Conservation (phyloP, 2,113 vertebrate species). For the Nothobranchius furzeri region DNA sequence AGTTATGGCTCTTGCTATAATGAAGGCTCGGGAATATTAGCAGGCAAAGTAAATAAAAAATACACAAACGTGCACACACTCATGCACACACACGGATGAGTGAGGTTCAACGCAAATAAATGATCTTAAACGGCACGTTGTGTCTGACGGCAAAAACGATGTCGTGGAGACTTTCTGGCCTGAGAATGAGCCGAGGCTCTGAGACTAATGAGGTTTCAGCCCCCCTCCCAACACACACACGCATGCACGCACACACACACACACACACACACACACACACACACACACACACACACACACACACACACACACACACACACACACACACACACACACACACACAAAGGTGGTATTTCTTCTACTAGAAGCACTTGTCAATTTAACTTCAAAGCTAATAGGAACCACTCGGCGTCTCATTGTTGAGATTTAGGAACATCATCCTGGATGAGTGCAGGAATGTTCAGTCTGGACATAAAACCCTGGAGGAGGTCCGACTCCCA, state of each 20-base stretch:
- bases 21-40: constrained; percentile 82
- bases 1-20: constrained; percentile 80
- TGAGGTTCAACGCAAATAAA: constrained; percentile 48
- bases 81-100: constrained; percentile 13
- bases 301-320: neutral
- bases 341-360: constrained; percentile 33
- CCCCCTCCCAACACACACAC: neutral
- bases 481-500: constrained; percentile 5
- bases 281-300: too few species aligned
- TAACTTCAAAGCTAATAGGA: constrained; percentile 51
- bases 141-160: constrained; percentile 33
- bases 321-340: neutral
- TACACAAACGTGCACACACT: constrained; percentile 19
- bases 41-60: constrained; percentile 73
- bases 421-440: constrained; percentile 31
- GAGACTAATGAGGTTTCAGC: constrained; percentile 49
- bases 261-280: neutral
- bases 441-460: constrained; percentile 20
- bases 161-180: constrained; percentile 43
- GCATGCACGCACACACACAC: neutral
- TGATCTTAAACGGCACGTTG: constrained; percentile 51
- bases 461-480: constrained; percentile 19
- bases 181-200: constrained; percentile 52
- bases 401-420: constrained; percentile 5
- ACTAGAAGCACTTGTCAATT: constrained; percentile 49